phyloP scores from a whole-genome alignment of 2,888 invertebrate species.

The Augochlorella aurata region DNA sequence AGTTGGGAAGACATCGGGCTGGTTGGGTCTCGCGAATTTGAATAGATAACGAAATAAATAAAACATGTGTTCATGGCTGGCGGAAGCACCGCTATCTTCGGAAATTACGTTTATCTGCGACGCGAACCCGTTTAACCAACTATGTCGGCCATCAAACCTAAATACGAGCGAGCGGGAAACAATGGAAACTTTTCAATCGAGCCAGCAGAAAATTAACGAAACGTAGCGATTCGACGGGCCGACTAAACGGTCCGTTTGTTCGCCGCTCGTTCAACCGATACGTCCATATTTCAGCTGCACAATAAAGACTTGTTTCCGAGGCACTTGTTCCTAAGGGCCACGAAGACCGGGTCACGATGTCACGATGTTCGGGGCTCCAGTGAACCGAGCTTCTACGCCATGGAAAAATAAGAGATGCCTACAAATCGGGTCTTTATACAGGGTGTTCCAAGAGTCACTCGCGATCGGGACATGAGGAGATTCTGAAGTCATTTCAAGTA shows the following conservation, averaged over 20 bases:
- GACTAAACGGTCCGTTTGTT: conserved; percentile 10
- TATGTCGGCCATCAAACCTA: neutral
- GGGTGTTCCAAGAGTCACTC: no score
- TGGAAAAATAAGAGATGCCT: neutral
- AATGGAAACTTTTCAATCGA: neutral
- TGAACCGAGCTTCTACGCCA: neutral
- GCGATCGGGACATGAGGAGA: no score
- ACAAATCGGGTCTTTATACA: conserved; percentile 19
- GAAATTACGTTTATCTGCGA: neutral
- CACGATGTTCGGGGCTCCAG: neutral
- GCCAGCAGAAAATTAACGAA: neutral
- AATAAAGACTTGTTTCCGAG: neutral
- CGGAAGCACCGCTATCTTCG: neutral
- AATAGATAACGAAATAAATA: conserved; percentile 27
- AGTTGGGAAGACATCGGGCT: neutral
- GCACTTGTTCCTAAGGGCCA: neutral
- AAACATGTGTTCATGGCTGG: neutral
- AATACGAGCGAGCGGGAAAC: neutral
- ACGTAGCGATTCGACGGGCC: neutral
- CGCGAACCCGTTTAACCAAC: neutral
- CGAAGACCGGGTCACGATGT: neutral
- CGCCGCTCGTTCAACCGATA: neutral
- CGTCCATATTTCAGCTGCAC: conserved; percentile 15
- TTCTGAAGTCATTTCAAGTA: no score
- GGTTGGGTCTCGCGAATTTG: neutral